Base-by-base conservation (phyloP, 1,140 invertebrate species). In the Penaeus japonicus region DNA sequence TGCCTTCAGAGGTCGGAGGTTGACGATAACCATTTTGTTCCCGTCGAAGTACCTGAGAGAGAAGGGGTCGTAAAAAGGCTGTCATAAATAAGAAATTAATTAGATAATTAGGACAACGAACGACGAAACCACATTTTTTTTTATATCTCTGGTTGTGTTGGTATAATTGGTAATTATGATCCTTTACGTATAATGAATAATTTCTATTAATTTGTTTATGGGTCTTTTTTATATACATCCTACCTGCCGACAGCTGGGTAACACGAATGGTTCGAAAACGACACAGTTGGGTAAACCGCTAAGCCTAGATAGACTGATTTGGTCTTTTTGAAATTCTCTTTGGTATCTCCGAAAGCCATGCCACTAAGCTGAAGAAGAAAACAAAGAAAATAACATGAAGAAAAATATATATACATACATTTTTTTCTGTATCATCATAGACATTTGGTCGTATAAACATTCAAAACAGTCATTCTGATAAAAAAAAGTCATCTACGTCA, bases 191-290 rank as follows among this genome's bases (percentile, higher is more conserved):
- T n/a, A n/a, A n/a, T n/a, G n/a, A n/a, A n/a, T n/a, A n/a, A n/a
- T n/a, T n/a, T n/a, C n/a, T n/a, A n/a, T n/a, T n/a, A n/a, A n/a
- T n/a, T n/a, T n/a, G n/a, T n/a, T n/a, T n/a, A n/a, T n/a, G n/a
- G n/a, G n/a, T n/a, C n/a, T n/a, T n/a, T n/a, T n/a, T n/a, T n/a
- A n/a, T n/a, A n/a, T n/a, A 75, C 20, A 20, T 35, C 35, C 91
- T 93, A 96, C 96, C 96, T 95, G 0, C 97, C 95, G 39, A 98
- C 95, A 86, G 96, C 95, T 18, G 97, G 97, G 92, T 97, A 96
- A 92, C 98, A 99, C 0, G 97, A 97, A 92, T 99, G 97, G 93
- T 99, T 99, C 90, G 98, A 96, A 35, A 98, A 93, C 20, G 97
- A 96, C 32, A 98, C 94, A 0, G 96, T 97, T 1, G 97, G 95